These are phyloP conservation scores for Stylophora pistillata DNA, from an alignment of 64 coral and sea anemone genomes.

Conservation along the genomic window DNA sequence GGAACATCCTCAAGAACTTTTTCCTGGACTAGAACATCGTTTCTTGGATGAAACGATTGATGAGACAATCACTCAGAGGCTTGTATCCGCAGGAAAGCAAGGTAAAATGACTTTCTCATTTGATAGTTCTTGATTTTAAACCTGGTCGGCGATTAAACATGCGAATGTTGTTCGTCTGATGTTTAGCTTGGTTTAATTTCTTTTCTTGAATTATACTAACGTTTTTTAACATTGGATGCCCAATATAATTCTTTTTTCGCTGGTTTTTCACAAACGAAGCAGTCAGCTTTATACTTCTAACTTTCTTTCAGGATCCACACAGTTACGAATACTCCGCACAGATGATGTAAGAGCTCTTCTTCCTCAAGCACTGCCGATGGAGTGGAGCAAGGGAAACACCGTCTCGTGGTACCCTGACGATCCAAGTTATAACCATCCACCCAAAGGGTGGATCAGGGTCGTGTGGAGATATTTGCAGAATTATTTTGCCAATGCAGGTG, in stretches of 20 bases:
- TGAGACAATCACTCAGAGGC: background rate
- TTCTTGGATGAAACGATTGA: constrained; percentile 29
- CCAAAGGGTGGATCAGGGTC: constrained; percentile 49
- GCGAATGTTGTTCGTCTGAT: too few species aligned
- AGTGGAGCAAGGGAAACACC: constrained; percentile 26
- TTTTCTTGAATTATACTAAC: too few species aligned
- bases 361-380: constrained; percentile 1
- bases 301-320: background rate
- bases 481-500: background rate
- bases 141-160: too few species aligned
- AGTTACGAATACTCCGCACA: background rate
- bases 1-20: constrained; percentile 37
- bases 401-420: constrained; percentile 36
- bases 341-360: constrained; percentile 2
- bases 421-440: background rate
- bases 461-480: constrained; percentile 67
- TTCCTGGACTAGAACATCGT: background rate
- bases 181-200: too few species aligned
- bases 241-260: background rate
- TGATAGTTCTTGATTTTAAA: too few species aligned
- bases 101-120: background rate
- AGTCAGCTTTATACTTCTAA: background rate
- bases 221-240: background rate
- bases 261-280: background rate
- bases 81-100: background rate